Evolutionary conservation across 2,113 vertebrate species (phyloP), one percentile per base, ranked within the genome.

Genomic region (Cepphus grylle): DNA sequence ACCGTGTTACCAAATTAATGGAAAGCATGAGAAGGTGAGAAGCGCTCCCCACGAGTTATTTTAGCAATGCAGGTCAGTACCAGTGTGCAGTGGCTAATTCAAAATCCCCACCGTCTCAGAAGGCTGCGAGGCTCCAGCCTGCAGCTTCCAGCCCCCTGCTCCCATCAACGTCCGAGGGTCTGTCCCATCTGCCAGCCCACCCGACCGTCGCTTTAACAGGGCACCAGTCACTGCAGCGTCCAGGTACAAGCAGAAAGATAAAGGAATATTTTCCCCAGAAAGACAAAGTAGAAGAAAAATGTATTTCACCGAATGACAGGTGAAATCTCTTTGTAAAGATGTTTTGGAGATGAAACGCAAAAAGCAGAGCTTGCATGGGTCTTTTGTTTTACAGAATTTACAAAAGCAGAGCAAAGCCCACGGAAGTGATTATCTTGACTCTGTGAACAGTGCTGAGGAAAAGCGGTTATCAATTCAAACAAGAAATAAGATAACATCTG

Each of bases 1-100:
- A 88, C 45, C 80, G 90, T 86, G 71, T 88, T 95, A 65, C 84
- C 78, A 85, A 82, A 81, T 85, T 77, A 85, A 63, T 79, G 81
- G 84, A 36, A 93, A 90, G 81, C 53, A 9, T 15, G 79, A 82
- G 93, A 49, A 92, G 52, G 86, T 70, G 90, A 90, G 85, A 73
- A 38, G 90, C 3, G 6, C 56, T 78, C 47, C 50, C 30, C 16
- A 9, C 0, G 6, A 32, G 63, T 65, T 90, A 25, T 45, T 87
- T 38, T 16, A 11, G 4, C 47, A 11, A 18, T 34, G 80, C 43
- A 45, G 34, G 43, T 56, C 6, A 5, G 78, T 59, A 79, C 78
- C 78, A 15, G 78, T 3, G 22, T 3, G 2, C 47, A 36, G 81
- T 3, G 11, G 18, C 72, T 74, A 34, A 81, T 50, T 84, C 61